Evolutionary conservation across 2,113 vertebrate genomes (phyloP), one percentile per base, ranked within the genome.

Genomic region (Edolisoma coerulescens): DNA sequence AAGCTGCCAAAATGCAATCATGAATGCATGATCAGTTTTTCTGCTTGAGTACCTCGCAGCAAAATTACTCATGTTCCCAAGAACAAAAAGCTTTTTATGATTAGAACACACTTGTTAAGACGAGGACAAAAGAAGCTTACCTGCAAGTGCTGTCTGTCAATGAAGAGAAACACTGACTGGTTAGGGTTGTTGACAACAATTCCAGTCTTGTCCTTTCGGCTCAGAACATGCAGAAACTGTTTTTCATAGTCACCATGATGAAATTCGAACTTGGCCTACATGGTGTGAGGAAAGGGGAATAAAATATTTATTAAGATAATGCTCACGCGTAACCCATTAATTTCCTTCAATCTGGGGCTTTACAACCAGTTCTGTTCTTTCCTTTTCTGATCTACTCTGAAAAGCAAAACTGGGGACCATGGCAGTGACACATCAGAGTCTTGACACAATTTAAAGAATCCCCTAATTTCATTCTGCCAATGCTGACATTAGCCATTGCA

Each of bases 201-300:
- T 98, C 99, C 99, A 98, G 99, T 99, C 98, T 99, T 99, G 98
- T 99, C 99, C 98, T 99, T 99, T 96, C 99, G 99, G 98, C 99
- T 98, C 98, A 99, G 98, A 97, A 99, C 99, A 83, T 99, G 99
- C 98, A 99, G 98, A 99, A 99, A 99, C 98, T 99, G 99, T 98
- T 99, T 99, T 98, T 99, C 99, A 69, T 99, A 99, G 98, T 99
- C 99, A 98, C 99, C 98, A 9, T 99, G 99, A 98, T 99, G 99
- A 99, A 99, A 99, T 96, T 99, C 99, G 98, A 99, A 99, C 98
- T 99, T 99, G 98, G 99, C 99, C 99, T 99, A 76, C 24, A 30
- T n/a, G 22, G 35, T 10, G 90, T 44, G 59, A 87, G 92, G 23
- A 50, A 50, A 92, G 47, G 16, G 26, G 68, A 61, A 67, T 37